Evolutionary conservation across 2,797 vertebrate genomes (phyloP).

Genomic region (Smutsia temminckii): DNA sequence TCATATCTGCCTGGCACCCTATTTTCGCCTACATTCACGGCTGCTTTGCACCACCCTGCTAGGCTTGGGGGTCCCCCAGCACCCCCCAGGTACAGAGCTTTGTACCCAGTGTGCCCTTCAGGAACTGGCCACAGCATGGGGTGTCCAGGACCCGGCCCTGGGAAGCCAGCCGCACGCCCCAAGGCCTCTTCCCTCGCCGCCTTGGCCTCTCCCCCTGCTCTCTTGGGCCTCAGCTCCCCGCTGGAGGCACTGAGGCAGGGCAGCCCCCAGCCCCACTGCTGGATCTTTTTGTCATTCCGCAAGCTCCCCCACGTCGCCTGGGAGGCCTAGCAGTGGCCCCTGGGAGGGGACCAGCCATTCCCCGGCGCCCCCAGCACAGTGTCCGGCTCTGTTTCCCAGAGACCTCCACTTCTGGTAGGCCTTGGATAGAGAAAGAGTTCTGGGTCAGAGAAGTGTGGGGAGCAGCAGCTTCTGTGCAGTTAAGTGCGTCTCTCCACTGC

Average conservation of each 20-base stretch:
- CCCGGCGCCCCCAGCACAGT: too few species aligned
- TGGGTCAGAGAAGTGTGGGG: neutral
- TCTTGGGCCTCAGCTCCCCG: neutral
- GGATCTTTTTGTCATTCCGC: neutral
- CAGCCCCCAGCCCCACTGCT: neutral
- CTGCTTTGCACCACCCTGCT: neutral
- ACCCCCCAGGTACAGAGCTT: neutral
- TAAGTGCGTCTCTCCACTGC: rapidly evolving
- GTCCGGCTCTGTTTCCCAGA: neutral
- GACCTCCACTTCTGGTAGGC: neutral
- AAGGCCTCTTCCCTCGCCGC: neutral
- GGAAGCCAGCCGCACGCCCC: neutral
- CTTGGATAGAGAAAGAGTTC: neutral
- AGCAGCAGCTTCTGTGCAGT: rapidly evolving
- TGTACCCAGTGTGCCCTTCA: neutral
- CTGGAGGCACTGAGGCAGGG: neutral
- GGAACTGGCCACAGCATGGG: rapidly evolving
- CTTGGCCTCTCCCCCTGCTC: neutral
- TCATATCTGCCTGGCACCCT: neutral
- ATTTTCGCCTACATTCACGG: rapidly evolving
- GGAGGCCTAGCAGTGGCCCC: neutral
- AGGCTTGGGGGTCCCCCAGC: too few species aligned
- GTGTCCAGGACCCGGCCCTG: neutral
- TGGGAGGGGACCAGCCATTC: rapidly evolving
- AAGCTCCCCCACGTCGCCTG: too few species aligned